Percentiles rank a stretch among this genome's conserved stretches.
These are phyloP conservation scores for Parthenolecanium corni DNA, from an alignment of 2,888 invertebrate genomes.

Conservation along the genomic window DNA sequence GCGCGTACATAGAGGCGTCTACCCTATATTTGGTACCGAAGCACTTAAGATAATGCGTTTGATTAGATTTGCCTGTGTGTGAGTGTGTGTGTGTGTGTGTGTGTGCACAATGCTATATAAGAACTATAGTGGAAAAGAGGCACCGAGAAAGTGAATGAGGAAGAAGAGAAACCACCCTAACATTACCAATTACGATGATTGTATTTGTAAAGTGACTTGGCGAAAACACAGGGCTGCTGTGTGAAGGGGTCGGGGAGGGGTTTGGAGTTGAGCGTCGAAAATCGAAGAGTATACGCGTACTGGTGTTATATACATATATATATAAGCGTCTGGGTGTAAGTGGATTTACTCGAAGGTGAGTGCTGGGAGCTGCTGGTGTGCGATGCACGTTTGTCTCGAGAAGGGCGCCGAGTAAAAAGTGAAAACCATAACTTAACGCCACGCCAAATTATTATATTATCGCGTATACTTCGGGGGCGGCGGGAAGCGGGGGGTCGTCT, in stretches of 20 bases:
- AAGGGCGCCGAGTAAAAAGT: background rate
- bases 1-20: no score
- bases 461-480: background rate
- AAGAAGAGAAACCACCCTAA: conserved; percentile 10
- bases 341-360: no score
- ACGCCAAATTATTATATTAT: conserved; percentile 25
- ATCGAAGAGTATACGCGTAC: no score
- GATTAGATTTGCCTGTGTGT: conserved; percentile 26
- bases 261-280: conserved; percentile 27
- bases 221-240: conserved; percentile 30
- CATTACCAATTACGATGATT: conserved; percentile 29
- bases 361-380: no score
- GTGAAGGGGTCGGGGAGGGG: conserved; percentile 32
- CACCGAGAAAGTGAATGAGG: background rate
- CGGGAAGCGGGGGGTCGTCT: no score
- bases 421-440: conserved; percentile 22
- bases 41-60: conserved; percentile 29
- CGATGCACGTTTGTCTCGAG: background rate
- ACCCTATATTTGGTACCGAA: conserved; percentile 18
- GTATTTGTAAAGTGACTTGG: conserved; percentile 27
- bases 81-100: background rate
- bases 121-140: background rate
- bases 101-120: background rate
- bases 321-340: no score
- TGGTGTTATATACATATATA: no score